Evolutionary conservation across 2,113 vertebrate species (phyloP).

Genomic region (Tenebrosternarchus preto): DNA sequence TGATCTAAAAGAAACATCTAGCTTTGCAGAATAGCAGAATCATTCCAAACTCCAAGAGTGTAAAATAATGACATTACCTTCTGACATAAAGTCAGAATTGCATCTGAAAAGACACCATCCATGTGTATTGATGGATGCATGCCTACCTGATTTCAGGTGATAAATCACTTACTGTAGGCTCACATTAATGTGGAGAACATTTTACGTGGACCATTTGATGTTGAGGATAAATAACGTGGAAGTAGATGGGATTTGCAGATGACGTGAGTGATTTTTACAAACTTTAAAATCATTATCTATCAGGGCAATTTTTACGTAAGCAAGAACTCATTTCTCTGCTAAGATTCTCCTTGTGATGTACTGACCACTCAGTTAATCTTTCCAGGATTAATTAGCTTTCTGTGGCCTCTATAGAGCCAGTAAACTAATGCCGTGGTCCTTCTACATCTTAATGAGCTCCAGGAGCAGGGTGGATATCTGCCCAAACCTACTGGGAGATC

Average conservation of each 20-base stretch:
- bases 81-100: neutral
- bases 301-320: neutral
- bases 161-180: constrained; percentile 8
- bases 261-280: neutral
- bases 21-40: constrained; percentile 24
- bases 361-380: constrained; percentile 21
- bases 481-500: constrained; percentile 17
- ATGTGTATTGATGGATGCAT: neutral
- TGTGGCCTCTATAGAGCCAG: constrained; percentile 32
- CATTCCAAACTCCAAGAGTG: neutral
- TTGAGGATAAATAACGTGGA: neutral
- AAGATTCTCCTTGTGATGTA: neutral
- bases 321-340: neutral
- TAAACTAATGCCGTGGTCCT: constrained; percentile 30
- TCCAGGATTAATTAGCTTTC: constrained; percentile 30
- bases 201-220: neutral
- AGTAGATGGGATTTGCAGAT: neutral
- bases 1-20: constrained; percentile 13
- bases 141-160: neutral
- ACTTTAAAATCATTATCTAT: neutral
- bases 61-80: constrained; percentile 13
- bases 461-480: constrained; percentile 13
- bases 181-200: neutral
- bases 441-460: constrained; percentile 31
- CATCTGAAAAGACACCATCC: neutral